Evolutionary conservation across 2,888 invertebrate genomes (phyloP), one percentile per base, ranked within the genome.

Genomic region (Oligia fasciuncula): DNA sequence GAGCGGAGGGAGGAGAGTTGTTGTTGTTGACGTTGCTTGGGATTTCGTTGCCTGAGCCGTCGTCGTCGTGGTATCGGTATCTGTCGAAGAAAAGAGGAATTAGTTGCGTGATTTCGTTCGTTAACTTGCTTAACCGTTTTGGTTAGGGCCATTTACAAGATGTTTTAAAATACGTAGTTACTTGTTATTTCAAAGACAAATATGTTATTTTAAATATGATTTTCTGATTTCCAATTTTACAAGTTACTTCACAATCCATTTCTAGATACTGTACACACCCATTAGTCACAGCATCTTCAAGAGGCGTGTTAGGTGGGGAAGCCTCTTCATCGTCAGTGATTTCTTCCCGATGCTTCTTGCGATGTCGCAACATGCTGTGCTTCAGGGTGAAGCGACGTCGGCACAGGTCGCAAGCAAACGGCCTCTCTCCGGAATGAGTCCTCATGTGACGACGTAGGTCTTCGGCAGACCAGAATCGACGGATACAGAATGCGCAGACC

Each of bases 401-500:
- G 94, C 99, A 99, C 67, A 99, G 98, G 94, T 99, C 98, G 93
- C 99, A 99, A 80, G 98, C 98, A 94, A 99, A 99, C 0, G 99
- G 99, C 2, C 99, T 96, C 92, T 99, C 99, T 0, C 99, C 99
- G 0, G 98, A 98, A 93, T 99, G 99, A 0, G 99, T 99, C 40
- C 99, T 97, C 99, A 99, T 99, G 94, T 99, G 99, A 0, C 99
- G 97, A 0, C 99, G 97, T 9, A 99, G 96, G 94, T 99, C 99
- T 93, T 99, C 99, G 0, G 99, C 98, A 0, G 99, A 99, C 99
- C 99, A 99, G 96, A 99, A 99, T 70, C 99, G 98, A 83, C 99
- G 98, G 93, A 99, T 97, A 94, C 99, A 99, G 92, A 99, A 99
- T 0, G 99, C 99, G 93, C 99, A 99, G 78, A 98, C 98, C 11